Evolutionary conservation across 2,113 vertebrate species (phyloP), one percentile per base, ranked within the genome.

Genomic region (Pongo abelii): DNA sequence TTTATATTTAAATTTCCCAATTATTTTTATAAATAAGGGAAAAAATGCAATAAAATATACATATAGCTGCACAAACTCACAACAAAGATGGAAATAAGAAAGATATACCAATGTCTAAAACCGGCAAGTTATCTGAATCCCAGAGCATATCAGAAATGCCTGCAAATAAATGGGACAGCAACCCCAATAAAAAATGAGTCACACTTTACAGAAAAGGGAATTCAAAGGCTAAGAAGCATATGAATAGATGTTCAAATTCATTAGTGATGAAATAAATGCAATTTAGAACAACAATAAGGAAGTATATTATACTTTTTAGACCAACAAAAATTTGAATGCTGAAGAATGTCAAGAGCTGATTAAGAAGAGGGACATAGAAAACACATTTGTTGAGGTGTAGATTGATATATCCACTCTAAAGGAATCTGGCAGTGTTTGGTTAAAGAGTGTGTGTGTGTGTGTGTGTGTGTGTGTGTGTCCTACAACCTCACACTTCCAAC

Each of bases 21-120:
- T 95, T 20, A 93, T 67, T 88, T 94, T 89, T 91, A 93, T 38
- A 94, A 89, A 57, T 86, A 80, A 90, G 17, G 79, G 46, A 8
- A 80, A 80, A 96, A 84, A 85, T 38, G 27, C 48, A 92, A 70
- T 88, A 38, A 96, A 91, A 88, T 18, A 61, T 23, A 74, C 23
- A 91, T 88, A 80, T 23, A 93, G 96, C 32, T 74, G 16, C 7
- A 91, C 27, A 46, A 93, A 61, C 23, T 64, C 22, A 32, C 27
- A 92, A 67, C 50, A 69, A 79, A 79, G 43, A 69, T 27, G n/a
- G 46, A 61, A 84, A 59, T 46, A 67, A 87, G 48, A 96, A 6
- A 83, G 52, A 27, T 8, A 84, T 43, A 23, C 79, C 52, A 92
- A 55, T 43, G 10, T 17, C 38, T 87, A 74, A 84, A 46, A 70